Base-by-base conservation (phyloP, 2,113 vertebrate species). In the Poeciliopsis turrubarensis region DNA sequence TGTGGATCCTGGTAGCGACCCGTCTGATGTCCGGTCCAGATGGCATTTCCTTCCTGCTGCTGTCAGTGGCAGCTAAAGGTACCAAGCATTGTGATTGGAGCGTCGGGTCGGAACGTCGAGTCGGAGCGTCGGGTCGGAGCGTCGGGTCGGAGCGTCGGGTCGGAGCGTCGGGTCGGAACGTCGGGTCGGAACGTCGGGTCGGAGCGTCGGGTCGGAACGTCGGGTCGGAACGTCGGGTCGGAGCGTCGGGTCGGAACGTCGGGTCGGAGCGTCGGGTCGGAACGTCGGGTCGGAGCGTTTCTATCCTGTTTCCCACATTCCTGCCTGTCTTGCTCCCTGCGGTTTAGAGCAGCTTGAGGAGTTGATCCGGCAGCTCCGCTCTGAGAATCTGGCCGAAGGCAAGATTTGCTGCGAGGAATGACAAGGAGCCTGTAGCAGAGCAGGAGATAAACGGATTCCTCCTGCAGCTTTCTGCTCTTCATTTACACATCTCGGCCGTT, bases 301-400 rank as follows among this genome's bases (percentile, higher is more conserved):
- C 9, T 9, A 82, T 72, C 68, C 70, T 15, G 72, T 77, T 86
- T 86, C 81, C 82, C 82, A 85, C 75, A 73, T 71, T 29, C 77
- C 47, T n/a, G 25, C 39, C 75, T 60, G 57, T 70, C 80, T 67
- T 80, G 79, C 77, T 68, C 73, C 31, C 62, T 13, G 57, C 1
- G 37, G 85, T 78, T 87, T 85, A 85, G 47, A 77, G 77, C 74
- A 68, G 83, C 76, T 81, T 77, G 70, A 73, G 75, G 73, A 69
- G 75, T 60, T 84, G 85, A 87, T 89, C 88, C 78, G 0, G 2
- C 32, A 65, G 78, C 72, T 85, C 74, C 75, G 13, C 75, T 74
- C 14, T 31, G 70, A 79, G 65, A 78, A 79, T 77, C 11, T 64
- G 72, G 80, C 83, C 83, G 14, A 71, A 60, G 86, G 83, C 86